Base-by-base conservation (phyloP, 2,113 vertebrate genomes). In the Dasyornis broadbenti region DNA sequence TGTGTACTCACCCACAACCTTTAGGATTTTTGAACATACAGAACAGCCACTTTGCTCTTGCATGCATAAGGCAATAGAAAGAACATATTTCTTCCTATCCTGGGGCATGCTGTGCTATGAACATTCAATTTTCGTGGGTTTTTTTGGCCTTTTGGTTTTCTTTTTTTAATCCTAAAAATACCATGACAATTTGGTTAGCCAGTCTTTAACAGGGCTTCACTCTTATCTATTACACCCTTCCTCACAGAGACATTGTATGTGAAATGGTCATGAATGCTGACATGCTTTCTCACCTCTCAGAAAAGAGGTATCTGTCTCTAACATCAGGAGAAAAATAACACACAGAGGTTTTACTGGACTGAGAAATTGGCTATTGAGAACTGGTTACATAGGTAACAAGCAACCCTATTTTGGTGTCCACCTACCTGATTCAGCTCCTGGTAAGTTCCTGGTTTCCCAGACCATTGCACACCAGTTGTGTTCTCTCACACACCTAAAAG, bases 321-420 rank as follows among this genome's bases (percentile, higher is more conserved):
- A 56, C 10, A 64, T 6, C 6, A 49, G 39, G 26, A 50, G 8
- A 42, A 40, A 77, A 90, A 26, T 10, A 61, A 37, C 16, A 40
- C 0, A 2, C 2, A 56, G 44, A 57, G 1, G 4, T 61, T 57
- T 75, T 15, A 61, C 3, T 8, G 12, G 39, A 57, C 21, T 6
- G 8, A 88, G 66, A 91, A 79, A 27, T 1, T 35, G 18, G 15
- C 15, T 49, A 26, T 5, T 70, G 42, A 63, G 26, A 50, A 63
- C 5, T 33, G 35, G 13, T 35, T 71, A 59, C 6, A 10, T 0
- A 1, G 35, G 23, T 15, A 82, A 57, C 13, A 70, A 87, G 23
- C 2, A 8, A 23, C 4, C 4, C 10, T 27, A 10, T 26, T 86
- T 71, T 23, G 6, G 15, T 31, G 16, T 40, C 7, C 2, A 4